Base-by-base conservation (phyloP, 1,140 invertebrate species). In the Maconellicoccus hirsutus region DNA sequence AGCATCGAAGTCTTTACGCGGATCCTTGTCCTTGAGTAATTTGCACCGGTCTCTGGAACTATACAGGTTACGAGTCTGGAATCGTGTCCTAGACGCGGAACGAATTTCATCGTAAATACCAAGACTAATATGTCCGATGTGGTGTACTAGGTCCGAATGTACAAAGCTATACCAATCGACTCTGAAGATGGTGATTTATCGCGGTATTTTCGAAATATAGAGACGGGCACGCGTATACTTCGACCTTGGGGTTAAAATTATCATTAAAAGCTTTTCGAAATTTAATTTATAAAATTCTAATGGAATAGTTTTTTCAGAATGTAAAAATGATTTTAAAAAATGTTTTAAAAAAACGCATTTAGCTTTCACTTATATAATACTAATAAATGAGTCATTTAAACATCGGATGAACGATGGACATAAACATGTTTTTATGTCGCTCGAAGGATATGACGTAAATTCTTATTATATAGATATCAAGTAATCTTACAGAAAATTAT, bases 401-500 rank as follows among this genome's bases (percentile, higher is more conserved):
- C 42, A 52, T 52, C 12, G 42, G 42, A 52, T 52, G 42, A 14
- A 19, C 42, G 42, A 52, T 52, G 42, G 42, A 52, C 42, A 52
- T 52, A 52, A 52, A 52, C 42, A 52, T 52, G 42, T 52, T 52
- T 52, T 52, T 19, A 52, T 52, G 42, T 52, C 42, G 42, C n/a
- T 52, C 42, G 42, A 52, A 52, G 42, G 42, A 52, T 52, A 52
- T 52, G 42, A 52, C 42, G 42, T 52, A 52, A 52, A 52, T 52
- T 52, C 42, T 52, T 52, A 52, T 52, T 52, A 52, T 52, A 52
- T 52, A 16, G 42, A 52, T 52, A 52, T 52, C 42, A 52, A 52
- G 42, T 52, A 52, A 52, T 52, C 4, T 52, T 19, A 19, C 42
- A 52, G 42, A 52, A 52, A 52, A 52, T 52, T 52, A 52, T 52